Base-by-base conservation (phyloP, 2,888 invertebrate species). In the Dysmachus trigonus region DNA sequence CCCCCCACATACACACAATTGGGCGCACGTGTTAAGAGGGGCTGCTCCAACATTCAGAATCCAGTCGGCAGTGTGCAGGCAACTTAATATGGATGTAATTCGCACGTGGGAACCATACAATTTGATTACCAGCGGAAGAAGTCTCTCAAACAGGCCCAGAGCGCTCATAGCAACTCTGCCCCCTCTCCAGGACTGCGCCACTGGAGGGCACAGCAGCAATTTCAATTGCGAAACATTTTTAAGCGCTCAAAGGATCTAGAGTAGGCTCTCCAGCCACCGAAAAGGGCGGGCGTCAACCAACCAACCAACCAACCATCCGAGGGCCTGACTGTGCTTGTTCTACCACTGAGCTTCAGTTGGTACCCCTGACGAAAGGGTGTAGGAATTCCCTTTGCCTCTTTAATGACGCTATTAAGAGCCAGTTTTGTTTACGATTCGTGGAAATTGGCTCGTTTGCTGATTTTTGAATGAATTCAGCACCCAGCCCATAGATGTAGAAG, bases 391-490 rank as follows among this genome's bases (percentile, higher is more conserved):
- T 38, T 30, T 77, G 47, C 77, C 30, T n/a, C n/a, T 10, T 77
- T 41, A 77, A 51, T 51, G 30, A 77, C 38, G 41, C 47, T 30
- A 47, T 77, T 77, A 77, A 47, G 38, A 22, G 38, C 41, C 77
- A 77, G 47, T 77, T 77, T 47, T 77, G 27, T 77, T 47, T 77
- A 47, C 27, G 38, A 30, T 77, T 77, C 30, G 30, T 22, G 13
- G 77, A 41, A 77, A 77, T 47, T 47, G 47, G 47, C 30, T 77
- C 30, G 13, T 77, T 77, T 77, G 47, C 51, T 47, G 77, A 77
- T 77, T 77, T 41, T 47, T 77, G 77, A 77, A 77, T 77, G 47
- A 31, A 77, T 77, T 33, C 18, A 62, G 8, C 62, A 2, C 4
- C 22, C 62, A 27, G 62, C 13, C 13, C 27, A 18, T 22, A 3